Evolutionary conservation across 2,888 invertebrate genomes (phyloP).

Genomic region (Notodonta dromedarius): DNA sequence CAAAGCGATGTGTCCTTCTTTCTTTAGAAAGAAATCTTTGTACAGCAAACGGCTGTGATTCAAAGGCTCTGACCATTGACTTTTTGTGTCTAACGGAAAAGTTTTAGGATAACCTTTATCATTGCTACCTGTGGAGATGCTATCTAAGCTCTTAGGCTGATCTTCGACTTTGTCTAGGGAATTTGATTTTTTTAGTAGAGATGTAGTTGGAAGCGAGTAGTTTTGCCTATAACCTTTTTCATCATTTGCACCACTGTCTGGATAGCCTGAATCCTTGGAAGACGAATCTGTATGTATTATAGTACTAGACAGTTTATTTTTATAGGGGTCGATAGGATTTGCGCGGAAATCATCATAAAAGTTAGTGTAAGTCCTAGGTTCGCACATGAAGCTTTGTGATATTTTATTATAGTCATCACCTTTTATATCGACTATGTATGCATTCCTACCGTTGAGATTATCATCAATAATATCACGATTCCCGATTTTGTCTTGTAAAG

Average conservation of each 20-base stretch:
- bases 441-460: slow-evolving; percentile 37
- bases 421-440: slow-evolving; percentile 42
- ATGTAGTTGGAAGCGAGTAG: slow-evolving; percentile 65
- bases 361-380: slow-evolving; percentile 64
- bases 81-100: slow-evolving; percentile 53
- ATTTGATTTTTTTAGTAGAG: slow-evolving; percentile 51
- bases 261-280: slow-evolving; percentile 78
- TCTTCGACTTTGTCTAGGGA: slow-evolving; percentile 54
- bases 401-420: slow-evolving; percentile 44
- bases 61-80: slow-evolving; percentile 63
- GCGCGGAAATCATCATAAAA: slow-evolving; percentile 71
- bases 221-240: slow-evolving; percentile 60
- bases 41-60: slow-evolving; percentile 77
- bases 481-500: slow-evolving; percentile 46
- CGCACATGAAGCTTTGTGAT: slow-evolving; percentile 48
- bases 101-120: slow-evolving; percentile 58
- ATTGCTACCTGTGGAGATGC: slow-evolving; percentile 56
- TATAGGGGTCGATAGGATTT: slow-evolving; percentile 49
- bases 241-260: slow-evolving; percentile 68
- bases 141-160: slow-evolving; percentile 72
- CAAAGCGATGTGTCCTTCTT: slow-evolving; percentile 68
- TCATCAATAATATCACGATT: slow-evolving; percentile 38
- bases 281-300: slow-evolving; percentile 66
- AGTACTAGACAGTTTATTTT: slow-evolving; percentile 64
- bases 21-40: slow-evolving; percentile 76